Percentiles rank a stretch among this genome's conserved stretches.
Evolutionary conservation across 2,888 invertebrate genomes (phyloP).

Genomic region (Megalurothrips usitatus): DNA sequence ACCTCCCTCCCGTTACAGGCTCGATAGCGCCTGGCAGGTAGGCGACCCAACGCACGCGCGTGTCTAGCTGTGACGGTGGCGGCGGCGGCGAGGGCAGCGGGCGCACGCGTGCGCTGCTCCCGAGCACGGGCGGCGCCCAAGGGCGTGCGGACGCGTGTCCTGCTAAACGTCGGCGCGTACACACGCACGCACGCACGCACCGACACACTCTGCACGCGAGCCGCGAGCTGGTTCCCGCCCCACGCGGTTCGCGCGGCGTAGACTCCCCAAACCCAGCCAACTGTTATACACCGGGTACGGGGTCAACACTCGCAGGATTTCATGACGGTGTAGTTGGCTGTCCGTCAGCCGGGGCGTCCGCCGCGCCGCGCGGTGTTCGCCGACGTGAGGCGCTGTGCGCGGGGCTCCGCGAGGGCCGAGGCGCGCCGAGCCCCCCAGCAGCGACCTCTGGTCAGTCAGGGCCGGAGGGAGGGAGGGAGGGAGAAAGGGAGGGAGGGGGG

Average conservation of each 20-base stretch:
- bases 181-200: neutral
- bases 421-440: neutral
- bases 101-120: neutral
- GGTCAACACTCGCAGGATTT: too few species aligned
- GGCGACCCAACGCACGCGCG: too few species aligned
- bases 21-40: too few species aligned
- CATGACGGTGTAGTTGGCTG: too few species aligned
- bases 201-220: neutral
- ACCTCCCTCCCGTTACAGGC: too few species aligned
- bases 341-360: neutral
- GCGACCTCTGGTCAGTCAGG: neutral
- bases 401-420: neutral
- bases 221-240: neutral
- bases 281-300: too few species aligned
- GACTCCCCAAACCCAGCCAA: too few species aligned
- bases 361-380: neutral
- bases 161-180: too few species aligned
- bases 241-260: too few species aligned
- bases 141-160: too few species aligned
- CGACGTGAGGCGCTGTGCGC: neutral
- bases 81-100: neutral
- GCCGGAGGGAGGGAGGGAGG: too few species aligned
- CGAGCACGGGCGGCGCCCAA: neutral
- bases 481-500: neutral
- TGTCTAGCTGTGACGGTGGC: too few species aligned